Evolutionary conservation across 2,113 vertebrate species (phyloP).

Genomic region (Notarius lentiginosus): DNA sequence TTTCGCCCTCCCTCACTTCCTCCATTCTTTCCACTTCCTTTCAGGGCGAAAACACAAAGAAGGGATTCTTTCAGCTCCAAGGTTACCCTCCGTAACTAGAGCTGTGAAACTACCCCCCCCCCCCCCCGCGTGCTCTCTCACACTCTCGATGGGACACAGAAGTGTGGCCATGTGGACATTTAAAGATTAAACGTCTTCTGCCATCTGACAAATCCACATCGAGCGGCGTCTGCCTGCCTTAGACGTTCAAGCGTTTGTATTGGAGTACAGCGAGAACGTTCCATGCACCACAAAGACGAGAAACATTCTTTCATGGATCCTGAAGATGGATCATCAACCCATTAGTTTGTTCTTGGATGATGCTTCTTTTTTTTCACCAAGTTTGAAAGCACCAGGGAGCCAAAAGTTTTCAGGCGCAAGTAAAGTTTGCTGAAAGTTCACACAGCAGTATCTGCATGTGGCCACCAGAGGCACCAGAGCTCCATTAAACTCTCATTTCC

Average conservation of each 20-base stretch:
- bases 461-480: slow-evolving; percentile 28
- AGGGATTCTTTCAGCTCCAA: slow-evolving; percentile 71
- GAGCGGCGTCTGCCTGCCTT: slow-evolving; percentile 48
- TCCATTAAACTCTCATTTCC: slow-evolving; percentile 30
- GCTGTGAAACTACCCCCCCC: slow-evolving; percentile 65
- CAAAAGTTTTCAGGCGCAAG: neutral
- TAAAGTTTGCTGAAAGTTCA: slow-evolving; percentile 26
- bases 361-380: too few species aligned
- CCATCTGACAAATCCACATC: slow-evolving; percentile 60
- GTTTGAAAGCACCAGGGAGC: neutral
- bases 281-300: neutral
- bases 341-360: neutral
- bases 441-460: neutral
- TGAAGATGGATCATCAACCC: neutral
- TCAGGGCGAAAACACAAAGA: slow-evolving; percentile 77
- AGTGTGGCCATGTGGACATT: slow-evolving; percentile 62
- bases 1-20: slow-evolving; percentile 42
- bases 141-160: slow-evolving; percentile 57
- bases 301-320: neutral
- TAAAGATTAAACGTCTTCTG: slow-evolving; percentile 74
- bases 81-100: slow-evolving; percentile 62
- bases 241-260: neutral
- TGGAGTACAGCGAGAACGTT: neutral
- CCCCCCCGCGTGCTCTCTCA: slow-evolving; percentile 40
- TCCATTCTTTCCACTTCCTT: slow-evolving; percentile 72